phyloP scores from a whole-genome alignment of 2,888 invertebrate genomes.

The Marasmarcha lunaedactyla region DNA sequence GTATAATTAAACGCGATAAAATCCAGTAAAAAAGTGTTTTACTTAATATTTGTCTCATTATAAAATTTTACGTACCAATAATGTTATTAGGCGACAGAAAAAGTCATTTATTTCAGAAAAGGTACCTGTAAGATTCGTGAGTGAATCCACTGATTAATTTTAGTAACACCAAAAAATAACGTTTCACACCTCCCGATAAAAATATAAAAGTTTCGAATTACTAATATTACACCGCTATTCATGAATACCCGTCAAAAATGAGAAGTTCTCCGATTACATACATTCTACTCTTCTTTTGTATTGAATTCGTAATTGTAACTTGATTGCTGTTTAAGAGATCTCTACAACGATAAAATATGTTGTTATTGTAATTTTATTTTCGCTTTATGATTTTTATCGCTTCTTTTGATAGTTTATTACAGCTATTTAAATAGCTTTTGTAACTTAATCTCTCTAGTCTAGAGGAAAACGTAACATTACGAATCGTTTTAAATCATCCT shows the following conservation, averaged over 20 bases:
- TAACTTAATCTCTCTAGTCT: no score
- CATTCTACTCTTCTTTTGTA: conserved; percentile 16
- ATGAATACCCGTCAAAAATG: conserved; percentile 1
- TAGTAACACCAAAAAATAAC: conserved; percentile 5
- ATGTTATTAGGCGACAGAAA: no score
- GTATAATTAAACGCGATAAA: no score
- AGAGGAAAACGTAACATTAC: no score
- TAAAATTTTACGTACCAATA: no score
- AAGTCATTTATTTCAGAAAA: no score
- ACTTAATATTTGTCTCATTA: no score
- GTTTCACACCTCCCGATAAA: conserved; percentile 26
- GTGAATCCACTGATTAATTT: neutral
- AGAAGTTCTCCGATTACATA: conserved; percentile 14
- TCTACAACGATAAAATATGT: conserved; percentile 12
- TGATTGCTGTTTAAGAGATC: conserved; percentile 28
- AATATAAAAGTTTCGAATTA: conserved; percentile 22
- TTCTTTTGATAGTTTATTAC: conserved; percentile 2
- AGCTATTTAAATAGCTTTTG: no score
- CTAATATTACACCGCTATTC: conserved; percentile 26
- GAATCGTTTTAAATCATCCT: no score
- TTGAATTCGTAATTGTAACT: conserved; percentile 24
- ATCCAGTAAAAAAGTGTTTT: no score
- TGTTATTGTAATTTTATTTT: conserved; percentile 2
- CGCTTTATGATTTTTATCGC: conserved; percentile 18
- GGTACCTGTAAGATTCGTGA: no score